Evolutionary conservation across 2,113 vertebrate genomes (phyloP), one percentile per base, ranked within the genome.

Genomic region (Dromiciops gliroides): DNA sequence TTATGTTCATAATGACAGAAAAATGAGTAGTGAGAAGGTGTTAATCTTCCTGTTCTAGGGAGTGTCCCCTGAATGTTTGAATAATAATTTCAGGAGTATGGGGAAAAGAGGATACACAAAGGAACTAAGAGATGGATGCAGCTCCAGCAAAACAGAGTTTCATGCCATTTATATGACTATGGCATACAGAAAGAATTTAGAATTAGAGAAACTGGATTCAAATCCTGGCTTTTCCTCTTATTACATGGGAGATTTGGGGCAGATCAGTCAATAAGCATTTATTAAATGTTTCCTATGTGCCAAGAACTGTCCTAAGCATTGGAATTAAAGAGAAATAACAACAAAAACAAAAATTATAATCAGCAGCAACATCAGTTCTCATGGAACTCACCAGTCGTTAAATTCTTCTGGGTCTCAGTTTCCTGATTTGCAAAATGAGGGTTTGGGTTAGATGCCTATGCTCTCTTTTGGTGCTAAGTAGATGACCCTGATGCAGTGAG

Each of bases 1-100:
- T 94, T 95, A 95, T 95, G 49, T 90, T 60, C 96, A 2, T 52
- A n/a, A 89, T 52, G 89, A 92, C 24, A 96, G 48, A 92, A 91
- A 44, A 94, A 89, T 53, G 47, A n/a, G 37, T 92, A 83, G 47
- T 53, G 37, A n/a, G 37, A 91, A 89, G n/a, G 48, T 90, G 16
- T 90, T 95, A 95, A 95, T 93, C 7, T 14, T 94, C 89, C 19
- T 89, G 53, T 91, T 92, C 44, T 93, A 49, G 91, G 51, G 90
- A 94, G 2, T 90, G 28, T 51, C 51, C 19, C 56, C 16, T 96
- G 23, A 94, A 94, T 92, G 1, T 83, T 47, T 92, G 51, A 92
- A 67, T 89, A 90, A 8, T 50, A 37, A 95, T 96, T 91, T 93
- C 28, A 95, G 48, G 8, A 25, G 89, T 93, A 48, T 89, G 60